A percentile compares a stretch with the other conserved stretches of the same genome.
Conservation (phyloP, 2,888 invertebrate genomes). For the Cantharis lateralis region DNA sequence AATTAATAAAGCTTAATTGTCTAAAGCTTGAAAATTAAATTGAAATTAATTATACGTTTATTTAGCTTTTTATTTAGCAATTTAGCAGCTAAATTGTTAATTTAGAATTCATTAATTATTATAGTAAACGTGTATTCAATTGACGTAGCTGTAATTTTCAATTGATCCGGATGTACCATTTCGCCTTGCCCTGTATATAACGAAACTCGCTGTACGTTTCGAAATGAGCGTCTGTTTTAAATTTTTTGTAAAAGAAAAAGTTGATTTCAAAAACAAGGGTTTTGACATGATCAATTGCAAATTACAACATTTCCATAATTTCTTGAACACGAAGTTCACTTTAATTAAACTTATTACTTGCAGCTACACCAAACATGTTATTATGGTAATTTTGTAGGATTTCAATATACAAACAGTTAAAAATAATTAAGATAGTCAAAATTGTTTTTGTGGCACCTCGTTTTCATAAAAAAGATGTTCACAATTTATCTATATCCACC, state of each 20-base stretch:
- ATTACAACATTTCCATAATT: neutral
- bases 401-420: neutral
- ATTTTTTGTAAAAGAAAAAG: neutral
- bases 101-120: neutral
- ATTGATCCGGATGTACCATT: neutral
- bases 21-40: neutral
- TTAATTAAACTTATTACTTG: neutral
- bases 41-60: neutral
- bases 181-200: neutral
- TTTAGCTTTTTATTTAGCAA: too few relatives aligned
- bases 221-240: neutral
- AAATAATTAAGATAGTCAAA: neutral
- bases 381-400: neutral
- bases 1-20: neutral
- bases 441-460: neutral
- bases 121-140: neutral
- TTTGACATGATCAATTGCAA: neutral
- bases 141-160: neutral
- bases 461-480: neutral
- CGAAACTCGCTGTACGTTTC: neutral
- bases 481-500: slow-evolving; percentile 3
- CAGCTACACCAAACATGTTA: neutral
- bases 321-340: neutral
- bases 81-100: too few relatives aligned
- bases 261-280: neutral